phyloP scores from a whole-genome alignment of 2,113 vertebrate species.

The Eulemur rufifrons region DNA sequence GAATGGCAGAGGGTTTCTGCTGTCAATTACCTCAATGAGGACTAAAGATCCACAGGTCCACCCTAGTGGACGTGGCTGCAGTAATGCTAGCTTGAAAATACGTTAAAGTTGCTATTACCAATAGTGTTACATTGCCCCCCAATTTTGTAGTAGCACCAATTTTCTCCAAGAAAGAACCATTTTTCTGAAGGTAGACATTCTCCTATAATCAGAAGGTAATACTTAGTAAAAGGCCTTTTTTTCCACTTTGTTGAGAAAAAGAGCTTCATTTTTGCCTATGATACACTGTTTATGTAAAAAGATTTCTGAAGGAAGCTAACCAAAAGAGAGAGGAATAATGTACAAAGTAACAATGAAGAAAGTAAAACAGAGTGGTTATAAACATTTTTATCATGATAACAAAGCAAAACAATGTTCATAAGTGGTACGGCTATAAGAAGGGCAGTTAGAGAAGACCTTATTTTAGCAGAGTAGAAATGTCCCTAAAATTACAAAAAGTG shows the following conservation, averaged over 20 bases:
- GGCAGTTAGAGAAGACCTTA: not conserved
- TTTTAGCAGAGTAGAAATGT: not conserved
- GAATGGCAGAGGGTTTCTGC: not conserved
- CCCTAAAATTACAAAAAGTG: not conserved
- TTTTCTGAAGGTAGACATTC: not conserved
- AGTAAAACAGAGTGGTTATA: not conserved
- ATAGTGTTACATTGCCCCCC: too few species aligned
- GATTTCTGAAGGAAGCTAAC: not conserved
- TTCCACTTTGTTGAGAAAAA: not conserved
- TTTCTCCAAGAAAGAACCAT: not conserved
- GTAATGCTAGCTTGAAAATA: not conserved
- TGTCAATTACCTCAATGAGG: too few species aligned
- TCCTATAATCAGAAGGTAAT: not conserved
- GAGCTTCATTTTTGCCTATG: not conserved
- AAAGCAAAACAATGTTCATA: not conserved
- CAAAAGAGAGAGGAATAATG: not conserved
- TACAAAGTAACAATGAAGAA: not conserved
- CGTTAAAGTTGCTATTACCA: not conserved
- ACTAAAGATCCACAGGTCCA: too few species aligned
- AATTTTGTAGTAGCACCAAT: not conserved
- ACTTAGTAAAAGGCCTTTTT: not conserved
- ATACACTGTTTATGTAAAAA: not conserved
- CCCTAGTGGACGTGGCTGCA: accelerated
- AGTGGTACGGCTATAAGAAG: not conserved
- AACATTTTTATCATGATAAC: not conserved